Evolutionary conservation across 2,888 invertebrate species (phyloP), one percentile per base, ranked within the genome.

Genomic region (Cylloceria caligata): DNA sequence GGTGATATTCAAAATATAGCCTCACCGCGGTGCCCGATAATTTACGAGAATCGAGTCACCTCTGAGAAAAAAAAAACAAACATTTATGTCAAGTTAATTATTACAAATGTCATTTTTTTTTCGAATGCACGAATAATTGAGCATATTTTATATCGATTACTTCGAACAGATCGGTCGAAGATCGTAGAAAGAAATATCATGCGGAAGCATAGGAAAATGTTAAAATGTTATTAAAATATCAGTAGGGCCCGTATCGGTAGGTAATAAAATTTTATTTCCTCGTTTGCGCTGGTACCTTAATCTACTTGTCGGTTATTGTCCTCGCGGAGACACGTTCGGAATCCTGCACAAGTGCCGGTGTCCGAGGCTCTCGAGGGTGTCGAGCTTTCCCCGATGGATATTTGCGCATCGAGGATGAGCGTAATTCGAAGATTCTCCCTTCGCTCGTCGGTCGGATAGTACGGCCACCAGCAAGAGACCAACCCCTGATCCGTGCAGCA

Each of bases 381-480:
- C 27, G 24, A 13, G 81, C 68, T 62, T 77, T 81, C 76, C 72
- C 81, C 72, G 16, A 24, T 36, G 45, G 13, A 67, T 39, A 64
- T 42, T 62, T 24, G 21, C 52, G 7, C 13, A 2, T 6, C 6
- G 30, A 68, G 45, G 30, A 49, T n/a, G 57, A 30, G 71, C 45
- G 60, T 67, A 75, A 85, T 78, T 81, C 24, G 83, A 74, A 67
- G 74, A 76, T n/a, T 83, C 57, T 78, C 74, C 78, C 34, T 36
- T 4, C 19, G 65, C n/a, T 30, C 60, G 60, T 65, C 57, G 64
- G 49, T 24, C 67, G 60, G 80, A 87, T 83, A 87, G 68, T 87
- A 79, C 65, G 49, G 81, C 87, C 88, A 88, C 87, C 88, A 87
- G 87, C 69, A 79, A 84, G 24, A 65, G 73, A 16, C 57, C 34